Conservation (phyloP, 2,888 invertebrate species). For the Drosophila diplacantha region DNA sequence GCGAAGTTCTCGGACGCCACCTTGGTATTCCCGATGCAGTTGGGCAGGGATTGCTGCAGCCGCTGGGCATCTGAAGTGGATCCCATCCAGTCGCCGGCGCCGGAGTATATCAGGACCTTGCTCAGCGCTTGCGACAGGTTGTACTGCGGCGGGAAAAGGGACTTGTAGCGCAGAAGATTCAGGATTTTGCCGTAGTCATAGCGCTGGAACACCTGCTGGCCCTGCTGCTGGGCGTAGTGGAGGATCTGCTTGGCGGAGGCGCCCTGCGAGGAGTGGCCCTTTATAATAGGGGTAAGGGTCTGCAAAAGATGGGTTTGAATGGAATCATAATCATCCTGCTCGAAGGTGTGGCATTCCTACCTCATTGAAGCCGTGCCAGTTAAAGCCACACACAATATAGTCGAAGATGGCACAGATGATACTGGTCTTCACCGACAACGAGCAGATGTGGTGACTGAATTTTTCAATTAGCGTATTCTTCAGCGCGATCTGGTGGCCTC, state of each 20-base stretch:
- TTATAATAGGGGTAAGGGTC: slow-evolving; percentile 80
- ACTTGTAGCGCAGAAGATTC: slow-evolving; percentile 78
- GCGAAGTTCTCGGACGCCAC: slow-evolving; percentile 15
- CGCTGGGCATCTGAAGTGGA: slow-evolving; percentile 14
- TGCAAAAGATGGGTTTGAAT: slow-evolving; percentile 57
- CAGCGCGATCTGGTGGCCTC: slow-evolving; percentile 34
- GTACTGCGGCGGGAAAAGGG: slow-evolving; percentile 77
- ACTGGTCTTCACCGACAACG: neutral
- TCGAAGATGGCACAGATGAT: slow-evolving; percentile 47
- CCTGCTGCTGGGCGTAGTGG: slow-evolving; percentile 79
- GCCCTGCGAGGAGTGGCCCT: slow-evolving; percentile 80
- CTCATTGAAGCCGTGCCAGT: slow-evolving; percentile 41
- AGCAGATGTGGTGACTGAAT: slow-evolving; percentile 41
- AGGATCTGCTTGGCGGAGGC: slow-evolving; percentile 78
- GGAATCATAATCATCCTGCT: neutral
- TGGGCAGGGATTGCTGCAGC: slow-evolving; percentile 71
- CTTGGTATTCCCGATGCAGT: slow-evolving; percentile 25
- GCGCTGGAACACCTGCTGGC: slow-evolving; percentile 69
- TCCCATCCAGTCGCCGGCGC: slow-evolving; percentile 66
- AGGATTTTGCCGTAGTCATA: slow-evolving; percentile 78
- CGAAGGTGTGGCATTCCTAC: slow-evolving; percentile 5
- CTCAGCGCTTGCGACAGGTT: slow-evolving; percentile 76
- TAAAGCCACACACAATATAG: slow-evolving; percentile 47
- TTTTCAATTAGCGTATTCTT: slow-evolving; percentile 21
- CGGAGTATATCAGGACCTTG: slow-evolving; percentile 79